Evolutionary conservation across 2,797 vertebrate species (phyloP).

Genomic region (Clamator glandarius): DNA sequence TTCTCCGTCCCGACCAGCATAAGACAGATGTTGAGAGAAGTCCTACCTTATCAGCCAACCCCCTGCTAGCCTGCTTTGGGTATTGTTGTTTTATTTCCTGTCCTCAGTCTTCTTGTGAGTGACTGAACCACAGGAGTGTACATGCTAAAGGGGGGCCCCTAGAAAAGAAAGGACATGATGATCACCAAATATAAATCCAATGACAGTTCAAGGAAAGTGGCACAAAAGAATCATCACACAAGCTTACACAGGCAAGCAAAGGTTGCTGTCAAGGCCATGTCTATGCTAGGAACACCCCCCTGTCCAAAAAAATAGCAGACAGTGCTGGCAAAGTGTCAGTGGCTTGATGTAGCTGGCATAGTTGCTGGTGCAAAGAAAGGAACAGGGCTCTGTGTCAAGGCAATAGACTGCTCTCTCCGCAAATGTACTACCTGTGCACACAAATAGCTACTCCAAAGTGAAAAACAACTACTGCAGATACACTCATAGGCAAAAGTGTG

Average conservation of each 20-base stretch:
- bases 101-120: background rate
- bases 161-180: background rate
- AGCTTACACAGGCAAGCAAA: background rate
- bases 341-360: background rate
- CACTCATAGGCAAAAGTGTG: background rate
- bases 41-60: background rate
- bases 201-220: background rate
- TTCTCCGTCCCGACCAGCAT: background rate
- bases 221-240: background rate
- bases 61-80: background rate
- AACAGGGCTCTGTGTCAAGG: background rate
- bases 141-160: background rate
- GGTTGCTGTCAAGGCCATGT: background rate
- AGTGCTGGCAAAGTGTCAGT: background rate
- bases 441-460: background rate
- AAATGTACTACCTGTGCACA: background rate
- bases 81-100: background rate
- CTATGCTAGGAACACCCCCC: background rate
- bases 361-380: background rate
- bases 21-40: conserved; percentile 49
- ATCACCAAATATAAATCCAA: background rate
- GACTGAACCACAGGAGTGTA: background rate
- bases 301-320: background rate
- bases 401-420: background rate
- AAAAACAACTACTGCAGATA: fast-evolving